phyloP scores from a whole-genome alignment of 2,797 vertebrate species.

The Sebastolobus alascanus region DNA sequence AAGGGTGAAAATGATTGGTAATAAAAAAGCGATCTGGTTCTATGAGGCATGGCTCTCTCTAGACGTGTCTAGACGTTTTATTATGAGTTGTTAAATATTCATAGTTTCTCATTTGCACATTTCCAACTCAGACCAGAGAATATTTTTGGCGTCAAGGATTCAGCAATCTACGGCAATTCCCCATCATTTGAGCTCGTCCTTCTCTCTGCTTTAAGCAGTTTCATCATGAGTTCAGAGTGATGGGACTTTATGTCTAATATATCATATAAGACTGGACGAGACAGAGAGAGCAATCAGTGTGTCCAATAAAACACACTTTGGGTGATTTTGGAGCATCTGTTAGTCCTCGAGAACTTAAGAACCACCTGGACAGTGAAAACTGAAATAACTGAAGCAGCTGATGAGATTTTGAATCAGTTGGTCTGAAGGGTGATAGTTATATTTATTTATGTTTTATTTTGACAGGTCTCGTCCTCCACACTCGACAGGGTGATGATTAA shows the following conservation, averaged over 20 bases:
- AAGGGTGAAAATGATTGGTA: not conserved
- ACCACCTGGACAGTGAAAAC: not conserved
- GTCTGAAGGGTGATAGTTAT: too few relatives aligned
- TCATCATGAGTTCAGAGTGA: not conserved
- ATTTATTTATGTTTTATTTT: too few relatives aligned
- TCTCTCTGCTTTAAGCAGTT: not conserved
- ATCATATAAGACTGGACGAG: not conserved
- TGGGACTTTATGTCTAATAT: not conserved
- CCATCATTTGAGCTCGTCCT: conserved; percentile 9
- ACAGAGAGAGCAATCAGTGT: not conserved
- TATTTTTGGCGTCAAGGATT: conserved; percentile 17
- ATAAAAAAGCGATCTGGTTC: not conserved
- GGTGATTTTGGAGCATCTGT: conserved; percentile 5
- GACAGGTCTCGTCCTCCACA: too few relatives aligned
- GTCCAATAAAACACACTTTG: not conserved
- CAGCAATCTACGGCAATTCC: not conserved
- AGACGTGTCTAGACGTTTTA: conserved; percentile 39
- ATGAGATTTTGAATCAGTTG: too few relatives aligned
- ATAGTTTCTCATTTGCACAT: conserved; percentile 29
- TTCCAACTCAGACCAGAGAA: conserved; percentile 21
- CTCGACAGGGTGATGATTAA: not conserved
- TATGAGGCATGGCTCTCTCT: not conserved
- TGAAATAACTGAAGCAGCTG: not conserved
- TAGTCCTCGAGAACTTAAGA: not conserved
- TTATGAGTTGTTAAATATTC: conserved; percentile 49